A percentile compares a stretch with the other conserved stretches of the same genome.
Conservation (phyloP, 2,113 vertebrate species). For the Pygoscelis antarcticus region DNA sequence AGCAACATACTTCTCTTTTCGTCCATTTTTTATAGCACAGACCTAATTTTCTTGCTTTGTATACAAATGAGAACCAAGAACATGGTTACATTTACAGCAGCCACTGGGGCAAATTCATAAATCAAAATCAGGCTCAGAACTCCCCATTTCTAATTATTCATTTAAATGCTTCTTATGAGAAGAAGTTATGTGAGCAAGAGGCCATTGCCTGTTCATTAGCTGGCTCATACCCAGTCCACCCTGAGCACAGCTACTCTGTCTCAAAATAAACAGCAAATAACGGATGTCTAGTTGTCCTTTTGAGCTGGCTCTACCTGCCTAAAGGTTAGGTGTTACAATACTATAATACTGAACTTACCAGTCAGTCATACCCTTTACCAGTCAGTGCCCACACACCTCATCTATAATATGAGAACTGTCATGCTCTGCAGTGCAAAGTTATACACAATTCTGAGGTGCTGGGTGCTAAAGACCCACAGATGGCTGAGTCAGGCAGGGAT, state of each 20-base stretch:
- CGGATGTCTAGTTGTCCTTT: not conserved
- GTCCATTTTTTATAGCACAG: not conserved
- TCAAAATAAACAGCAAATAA: not conserved
- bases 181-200: not conserved
- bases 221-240: not conserved
- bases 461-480: not conserved
- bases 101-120: not conserved
- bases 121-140: not conserved
- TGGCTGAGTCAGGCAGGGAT: not conserved
- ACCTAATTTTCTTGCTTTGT: not conserved
- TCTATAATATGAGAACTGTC: not conserved
- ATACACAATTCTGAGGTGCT: not conserved
- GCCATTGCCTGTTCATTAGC: not conserved
- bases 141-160: not conserved
- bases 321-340: not conserved
- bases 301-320: not conserved
- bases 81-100: not conserved
- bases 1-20: not conserved
- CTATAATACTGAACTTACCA: not conserved
- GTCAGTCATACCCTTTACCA: not conserved
- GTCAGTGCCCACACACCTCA: fast-evolving
- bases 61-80: not conserved
- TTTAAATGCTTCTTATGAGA: not conserved
- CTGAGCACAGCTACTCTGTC: fast-evolving
- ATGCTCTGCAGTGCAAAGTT: not conserved